Evolutionary conservation across 2,113 vertebrate genomes (phyloP).

Genomic region (Ancistrus triradiatus): DNA sequence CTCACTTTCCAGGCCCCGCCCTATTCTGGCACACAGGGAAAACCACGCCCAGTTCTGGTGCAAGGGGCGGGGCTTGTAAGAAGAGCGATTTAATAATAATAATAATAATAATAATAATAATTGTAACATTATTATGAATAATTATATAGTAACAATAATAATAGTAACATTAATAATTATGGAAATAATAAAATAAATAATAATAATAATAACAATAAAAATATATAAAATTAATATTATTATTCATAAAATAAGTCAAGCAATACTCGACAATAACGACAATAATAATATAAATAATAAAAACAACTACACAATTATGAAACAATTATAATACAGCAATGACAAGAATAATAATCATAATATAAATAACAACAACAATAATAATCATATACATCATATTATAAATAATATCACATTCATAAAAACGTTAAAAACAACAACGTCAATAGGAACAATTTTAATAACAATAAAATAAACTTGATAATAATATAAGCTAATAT

Average conservation of each 20-base stretch:
- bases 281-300: background rate
- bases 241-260: no score
- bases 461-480: background rate
- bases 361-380: no score
- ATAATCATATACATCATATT: no score
- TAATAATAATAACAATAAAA: background rate
- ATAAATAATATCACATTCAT: no score
- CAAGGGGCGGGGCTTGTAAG: constrained; percentile 59
- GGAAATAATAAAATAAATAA: background rate
- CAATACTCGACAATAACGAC: background rate
- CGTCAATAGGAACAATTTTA: no score
- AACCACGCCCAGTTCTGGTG: constrained; percentile 66
- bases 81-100: background rate
- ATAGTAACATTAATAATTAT: background rate
- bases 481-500: no score
- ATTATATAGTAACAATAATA: background rate
- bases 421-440: no score
- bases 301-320: no score
- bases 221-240: no score
- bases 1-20: constrained; percentile 61
- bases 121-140: background rate
- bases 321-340: no score
- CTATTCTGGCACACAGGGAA: constrained; percentile 60
- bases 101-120: background rate
- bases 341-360: background rate